Evolutionary conservation across 2,888 invertebrate genomes (phyloP), one percentile per base, ranked within the genome.

Genomic region (Schrankia costaestrigalis): DNA sequence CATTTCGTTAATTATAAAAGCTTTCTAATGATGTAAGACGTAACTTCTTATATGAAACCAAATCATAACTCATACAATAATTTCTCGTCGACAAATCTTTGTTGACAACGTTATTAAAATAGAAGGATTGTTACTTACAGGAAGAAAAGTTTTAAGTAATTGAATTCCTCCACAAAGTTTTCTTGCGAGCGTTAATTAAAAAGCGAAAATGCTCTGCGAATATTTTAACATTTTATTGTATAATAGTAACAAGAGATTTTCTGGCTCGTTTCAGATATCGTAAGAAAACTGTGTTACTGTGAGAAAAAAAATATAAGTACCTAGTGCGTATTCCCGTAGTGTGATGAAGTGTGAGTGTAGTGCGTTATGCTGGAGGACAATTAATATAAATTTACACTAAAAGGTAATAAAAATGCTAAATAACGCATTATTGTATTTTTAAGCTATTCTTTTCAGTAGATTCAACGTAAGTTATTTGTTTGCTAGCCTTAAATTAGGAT

Each of bases 231-330:
- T 35, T 36, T 13, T 51, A 22, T 26, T 26, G 13, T 29, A 22
- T 30, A 38, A 33, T 44, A 51, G 41, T 74, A 74, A 77, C 49
- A 56, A 54, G 52, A 55, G 27, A 49, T 42, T 61, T 68, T 78
- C 64, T 74, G 60, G 69, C 52, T 80, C 76, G 66, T 84, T 84
- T 77, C 83, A 83, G 83, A 77, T 78, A 66, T 48, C 53, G 44
- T 62, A 58, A 47, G 46, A 47, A 62, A 61, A 56, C 34, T 31
- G 48, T 59, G 47, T 57, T 47, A 54, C 40, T 51, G 55, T 68
- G 56, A 5, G 12, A 21, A 55, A 62, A 47, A 58, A 11, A 30
- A 21, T 39, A 32, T 25, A 29, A 15, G n/a, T n/a, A n/a, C n/a
- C n/a, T 37, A 42, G 45, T 47, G 30, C 42, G 42, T 51, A 56